phyloP scores from a whole-genome alignment of 2,888 invertebrate species.

The Conus canariensis region DNA sequence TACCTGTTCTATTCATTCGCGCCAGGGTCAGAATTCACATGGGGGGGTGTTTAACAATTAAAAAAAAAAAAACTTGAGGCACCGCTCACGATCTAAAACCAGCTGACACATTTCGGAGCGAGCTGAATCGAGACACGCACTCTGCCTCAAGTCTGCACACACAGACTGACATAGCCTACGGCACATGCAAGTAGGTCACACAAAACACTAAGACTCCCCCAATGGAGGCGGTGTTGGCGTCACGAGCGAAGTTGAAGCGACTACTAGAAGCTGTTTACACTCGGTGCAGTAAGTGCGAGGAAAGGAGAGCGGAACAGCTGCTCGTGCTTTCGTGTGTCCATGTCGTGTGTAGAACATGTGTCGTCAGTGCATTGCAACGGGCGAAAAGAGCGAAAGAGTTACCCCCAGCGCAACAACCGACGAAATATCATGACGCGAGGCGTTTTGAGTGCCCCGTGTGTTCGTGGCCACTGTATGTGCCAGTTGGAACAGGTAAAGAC shows the following conservation, averaged over 20 bases:
- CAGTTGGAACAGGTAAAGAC: not conserved
- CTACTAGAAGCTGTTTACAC: not conserved
- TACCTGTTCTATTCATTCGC: no score
- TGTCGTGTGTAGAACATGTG: slow-evolving; percentile 15
- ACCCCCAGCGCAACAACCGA: not conserved
- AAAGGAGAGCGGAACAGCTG: not conserved
- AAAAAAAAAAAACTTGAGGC: not conserved
- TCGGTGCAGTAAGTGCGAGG: not conserved
- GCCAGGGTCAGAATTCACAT: no score
- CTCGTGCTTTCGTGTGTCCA: not conserved
- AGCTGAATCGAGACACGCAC: not conserved
- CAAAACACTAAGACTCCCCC: not conserved
- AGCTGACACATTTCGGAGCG: not conserved
- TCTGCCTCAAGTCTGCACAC: not conserved
- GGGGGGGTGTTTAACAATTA: not conserved
- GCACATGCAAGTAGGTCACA: not conserved
- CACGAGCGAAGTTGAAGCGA: not conserved
- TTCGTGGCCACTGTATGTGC: not conserved
- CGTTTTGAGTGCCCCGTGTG: slow-evolving; percentile 21
- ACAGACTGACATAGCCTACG: not conserved
- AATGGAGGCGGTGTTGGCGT: slow-evolving; percentile 11
- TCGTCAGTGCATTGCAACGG: not conserved
- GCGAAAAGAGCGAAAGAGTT: not conserved
- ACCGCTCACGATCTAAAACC: not conserved
- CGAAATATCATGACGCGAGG: not conserved